Conservation (phyloP, 1,140 invertebrate genomes). For the Drosophila tsacasi region DNA sequence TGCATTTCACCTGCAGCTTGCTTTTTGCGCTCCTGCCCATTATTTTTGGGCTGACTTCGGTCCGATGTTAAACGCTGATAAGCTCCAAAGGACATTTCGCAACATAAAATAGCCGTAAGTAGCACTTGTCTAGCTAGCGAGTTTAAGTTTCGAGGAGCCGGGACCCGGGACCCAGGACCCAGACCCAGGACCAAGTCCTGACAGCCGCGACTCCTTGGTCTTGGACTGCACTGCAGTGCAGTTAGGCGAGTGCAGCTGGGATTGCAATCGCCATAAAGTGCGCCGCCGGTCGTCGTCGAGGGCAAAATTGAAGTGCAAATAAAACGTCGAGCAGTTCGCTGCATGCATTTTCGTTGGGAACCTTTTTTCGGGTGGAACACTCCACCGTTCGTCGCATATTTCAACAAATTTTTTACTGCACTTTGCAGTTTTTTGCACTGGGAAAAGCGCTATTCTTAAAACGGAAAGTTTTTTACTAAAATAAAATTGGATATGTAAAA, state of each 20-base stretch:
- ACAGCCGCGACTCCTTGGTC: conserved; percentile 40
- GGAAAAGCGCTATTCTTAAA: neutral
- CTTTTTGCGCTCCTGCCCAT: conserved; percentile 53
- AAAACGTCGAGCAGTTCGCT: conserved; percentile 72
- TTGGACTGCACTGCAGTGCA: conserved; percentile 71
- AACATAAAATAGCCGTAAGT: conserved; percentile 81
- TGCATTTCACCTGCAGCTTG: conserved; percentile 73
- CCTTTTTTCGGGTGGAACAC: conserved; percentile 29
- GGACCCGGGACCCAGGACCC: conserved; percentile 15
- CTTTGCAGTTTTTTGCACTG: conserved; percentile 57
- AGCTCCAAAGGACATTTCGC: conserved; percentile 75
- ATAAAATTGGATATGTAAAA: neutral
- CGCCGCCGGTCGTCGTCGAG: conserved; percentile 63
- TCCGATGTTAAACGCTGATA: conserved; percentile 73
- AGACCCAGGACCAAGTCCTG: conserved; percentile 47
- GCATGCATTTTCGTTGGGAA: conserved; percentile 28
- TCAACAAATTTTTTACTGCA: conserved; percentile 76
- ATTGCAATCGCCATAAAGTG: conserved; percentile 81
- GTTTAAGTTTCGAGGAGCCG: conserved; percentile 1
- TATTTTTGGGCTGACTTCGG: conserved; percentile 74
- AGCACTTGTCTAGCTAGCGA: conserved; percentile 70
- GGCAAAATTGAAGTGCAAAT: conserved; percentile 82
- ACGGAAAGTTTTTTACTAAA: neutral
- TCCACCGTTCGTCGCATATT: conserved; percentile 53
- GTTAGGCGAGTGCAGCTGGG: conserved; percentile 77